Conservation (phyloP, 2,888 invertebrate species). For the Parnassius smintheus region DNA sequence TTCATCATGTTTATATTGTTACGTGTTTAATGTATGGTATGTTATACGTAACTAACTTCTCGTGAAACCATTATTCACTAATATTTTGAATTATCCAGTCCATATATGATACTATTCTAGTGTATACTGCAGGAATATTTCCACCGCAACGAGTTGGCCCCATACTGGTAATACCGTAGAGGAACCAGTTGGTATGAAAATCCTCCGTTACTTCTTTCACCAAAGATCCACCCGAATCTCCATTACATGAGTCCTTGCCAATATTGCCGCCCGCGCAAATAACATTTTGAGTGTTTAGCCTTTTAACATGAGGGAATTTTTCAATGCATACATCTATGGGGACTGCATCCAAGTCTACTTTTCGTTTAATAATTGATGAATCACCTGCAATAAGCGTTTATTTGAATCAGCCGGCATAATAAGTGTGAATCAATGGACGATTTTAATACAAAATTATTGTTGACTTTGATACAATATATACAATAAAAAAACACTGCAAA, state of each 20-base stretch:
- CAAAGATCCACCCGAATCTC: conserved; percentile 84
- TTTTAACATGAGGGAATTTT: conserved; percentile 40
- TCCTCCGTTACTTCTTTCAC: conserved; percentile 45
- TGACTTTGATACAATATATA: too few species aligned
- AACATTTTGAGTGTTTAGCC: conserved; percentile 30
- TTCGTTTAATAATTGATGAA: conserved; percentile 44
- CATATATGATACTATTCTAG: conserved; percentile 77
- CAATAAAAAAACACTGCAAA: too few species aligned
- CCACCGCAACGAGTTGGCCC: conserved; percentile 42
- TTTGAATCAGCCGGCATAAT: background rate
- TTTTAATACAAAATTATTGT: too few species aligned
- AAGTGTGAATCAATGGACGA: too few species aligned
- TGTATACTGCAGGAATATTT: conserved; percentile 83
- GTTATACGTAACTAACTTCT: too few species aligned
- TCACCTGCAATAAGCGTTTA: conserved; percentile 34
- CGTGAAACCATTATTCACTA: background rate
- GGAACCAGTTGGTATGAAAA: conserved; percentile 59
- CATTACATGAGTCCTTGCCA: conserved; percentile 77
- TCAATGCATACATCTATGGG: conserved; percentile 41
- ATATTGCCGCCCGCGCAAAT: conserved; percentile 82
- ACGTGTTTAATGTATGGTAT: too few species aligned
- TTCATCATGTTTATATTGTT: too few species aligned
- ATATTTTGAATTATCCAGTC: conserved; percentile 71
- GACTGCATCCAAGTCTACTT: conserved; percentile 61
- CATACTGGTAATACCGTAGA: conserved; percentile 72